These are phyloP conservation scores for Pristiophorus japonicus DNA, from an alignment of 2,113 vertebrate species.

Conservation along the genomic window DNA sequence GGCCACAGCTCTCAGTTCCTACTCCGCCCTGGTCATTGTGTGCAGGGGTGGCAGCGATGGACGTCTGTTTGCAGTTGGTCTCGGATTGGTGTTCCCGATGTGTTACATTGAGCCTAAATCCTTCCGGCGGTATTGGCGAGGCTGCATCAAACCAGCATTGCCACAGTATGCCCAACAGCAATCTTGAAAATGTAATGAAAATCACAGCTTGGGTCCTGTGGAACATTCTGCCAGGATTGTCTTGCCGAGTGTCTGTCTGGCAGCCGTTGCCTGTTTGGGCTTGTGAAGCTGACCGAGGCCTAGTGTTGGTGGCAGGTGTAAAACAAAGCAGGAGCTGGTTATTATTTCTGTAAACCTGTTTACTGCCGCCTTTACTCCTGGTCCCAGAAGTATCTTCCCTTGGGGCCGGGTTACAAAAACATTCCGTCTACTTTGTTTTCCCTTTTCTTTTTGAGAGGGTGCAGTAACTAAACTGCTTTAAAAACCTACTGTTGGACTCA, in stretches of 20 bases:
- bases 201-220: not conserved
- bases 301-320: not conserved
- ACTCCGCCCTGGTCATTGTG: not conserved
- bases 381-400: conserved; percentile 9
- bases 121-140: no score
- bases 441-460: not conserved
- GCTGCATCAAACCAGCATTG: not conserved
- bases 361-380: not conserved
- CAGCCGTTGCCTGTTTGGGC: not conserved
- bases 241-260: not conserved
- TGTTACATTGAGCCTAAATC: not conserved
- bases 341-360: not conserved
- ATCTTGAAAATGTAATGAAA: not conserved
- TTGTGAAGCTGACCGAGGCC: not conserved
- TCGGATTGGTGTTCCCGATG: not conserved
- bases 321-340: not conserved
- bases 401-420: not conserved
- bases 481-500: not conserved
- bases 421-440: not conserved
- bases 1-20: not conserved
- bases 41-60: not conserved
- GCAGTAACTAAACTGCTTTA: not conserved
- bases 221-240: not conserved
- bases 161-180: not conserved
- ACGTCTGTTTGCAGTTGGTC: not conserved